Base-by-base conservation (phyloP, 2,888 invertebrate species). In the Lampropteryx suffumata region DNA sequence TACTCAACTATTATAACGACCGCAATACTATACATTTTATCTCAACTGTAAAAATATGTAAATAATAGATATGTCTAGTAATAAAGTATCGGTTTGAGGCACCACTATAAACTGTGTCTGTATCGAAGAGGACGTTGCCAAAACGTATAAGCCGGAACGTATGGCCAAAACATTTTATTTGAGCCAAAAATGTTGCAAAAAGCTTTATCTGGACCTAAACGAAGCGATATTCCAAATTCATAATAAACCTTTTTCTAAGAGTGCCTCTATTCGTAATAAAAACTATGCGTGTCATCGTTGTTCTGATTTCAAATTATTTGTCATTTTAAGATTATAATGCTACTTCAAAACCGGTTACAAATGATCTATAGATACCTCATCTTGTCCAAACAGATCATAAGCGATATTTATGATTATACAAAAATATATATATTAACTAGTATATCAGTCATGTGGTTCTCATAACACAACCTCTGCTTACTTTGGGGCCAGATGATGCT, bases 141-240 rank as follows among this genome's bases (percentile, higher is more conserved):
- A 61, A 61, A 55, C 50, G 50, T 48, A 52, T 49, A 47, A 49
- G 46, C 44, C 36, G 21, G 11, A 50, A 61, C 41, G 54, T 54
- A 61, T 48, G 54, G 49, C 10, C 45, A 34, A 7, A 32, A 43
- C 48, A 51, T 57, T 34, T 50, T 41, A 40, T 51, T 48, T 50
- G 58, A 58, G 60, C 60, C 60, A 61, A 61, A 58, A 56, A 57
- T 44, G 50, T 49, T 33, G 40, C 26, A 48, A 54, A 54, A 42
- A 21, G n/a, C 13, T 43, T 48, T 44, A 44, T 52, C 47, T 39
- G 21, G 14, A 14, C 9, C 39, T 36, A 14, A 40, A 48, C 46
- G 29, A 40, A 35, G 21, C 9, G 37, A 30, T 24, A 14, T 13
- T 13, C 28, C 11, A 45, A 26, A 30, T 30, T 24, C 17, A 29